A percentile compares a stretch with the other conserved stretches of the same genome.
phyloP scores from a whole-genome alignment of 1,140 invertebrate species.

The Uloborus diversus region DNA sequence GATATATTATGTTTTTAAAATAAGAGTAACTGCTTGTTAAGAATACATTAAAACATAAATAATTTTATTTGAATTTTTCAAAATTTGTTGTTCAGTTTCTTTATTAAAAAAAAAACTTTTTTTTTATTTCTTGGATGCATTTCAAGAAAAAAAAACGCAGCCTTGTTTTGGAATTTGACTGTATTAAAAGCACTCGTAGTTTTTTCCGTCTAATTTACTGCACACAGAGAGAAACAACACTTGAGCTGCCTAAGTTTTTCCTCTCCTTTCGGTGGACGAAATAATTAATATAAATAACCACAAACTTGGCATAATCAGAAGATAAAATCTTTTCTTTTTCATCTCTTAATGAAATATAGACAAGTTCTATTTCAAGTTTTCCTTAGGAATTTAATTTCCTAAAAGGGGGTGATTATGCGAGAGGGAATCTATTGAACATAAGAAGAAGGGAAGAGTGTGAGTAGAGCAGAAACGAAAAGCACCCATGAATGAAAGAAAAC shows the following conservation, averaged over 20 bases:
- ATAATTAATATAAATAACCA: conserved; percentile 33
- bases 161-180: conserved; percentile 10
- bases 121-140: too few species aligned
- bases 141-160: too few species aligned
- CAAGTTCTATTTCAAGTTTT: too few species aligned
- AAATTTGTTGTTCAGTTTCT: too few species aligned
- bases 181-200: conserved; percentile 1
- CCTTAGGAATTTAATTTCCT: too few species aligned
- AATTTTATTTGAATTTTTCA: too few species aligned
- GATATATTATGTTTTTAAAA: too few species aligned
- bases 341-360: too few species aligned
- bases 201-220: conserved; percentile 18
- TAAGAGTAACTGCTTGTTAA: too few species aligned
- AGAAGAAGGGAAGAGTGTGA: not conserved
- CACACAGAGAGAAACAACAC: not conserved
- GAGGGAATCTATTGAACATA: conserved; percentile 1
- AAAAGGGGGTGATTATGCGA: not conserved
- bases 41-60: too few species aligned
- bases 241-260: not conserved
- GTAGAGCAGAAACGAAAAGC: not conserved
- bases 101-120: too few species aligned
- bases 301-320: not conserved
- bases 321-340: not conserved
- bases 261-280: not conserved
- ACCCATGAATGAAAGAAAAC: not conserved